Percentiles rank a stretch among this genome's conserved stretches.
Evolutionary conservation across 2,113 vertebrate genomes (phyloP).

Genomic region (Penelope pileata): DNA sequence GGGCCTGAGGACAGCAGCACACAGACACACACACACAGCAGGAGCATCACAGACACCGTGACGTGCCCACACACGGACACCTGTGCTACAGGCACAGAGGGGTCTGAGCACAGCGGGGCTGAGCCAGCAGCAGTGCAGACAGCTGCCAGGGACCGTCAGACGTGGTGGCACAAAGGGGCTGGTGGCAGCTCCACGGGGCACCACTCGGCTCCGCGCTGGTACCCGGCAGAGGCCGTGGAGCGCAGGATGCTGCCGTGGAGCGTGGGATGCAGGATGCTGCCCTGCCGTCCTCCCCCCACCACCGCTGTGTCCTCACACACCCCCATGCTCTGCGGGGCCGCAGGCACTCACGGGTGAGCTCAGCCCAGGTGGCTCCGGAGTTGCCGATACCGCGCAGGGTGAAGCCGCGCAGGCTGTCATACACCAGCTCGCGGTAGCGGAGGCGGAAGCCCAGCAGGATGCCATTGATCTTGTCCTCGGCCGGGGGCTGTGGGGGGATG

Average conservation of each 20-base stretch:
- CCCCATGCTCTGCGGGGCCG: accelerated
- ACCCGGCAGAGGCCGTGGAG: accelerated
- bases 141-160: accelerated
- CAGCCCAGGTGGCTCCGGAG: constrained; percentile 82
- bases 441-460: constrained; percentile 93
- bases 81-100: accelerated
- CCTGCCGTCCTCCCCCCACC: accelerated
- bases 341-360: constrained; percentile 87
- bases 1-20: not conserved
- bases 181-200: not conserved
- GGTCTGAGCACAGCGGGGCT: not conserved
- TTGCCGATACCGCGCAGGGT: constrained; percentile 76
- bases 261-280: not conserved
- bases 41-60: not conserved
- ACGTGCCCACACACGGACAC: not conserved
- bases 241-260: not conserved
- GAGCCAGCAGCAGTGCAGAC: not conserved
- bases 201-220: not conserved
- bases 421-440: constrained; percentile 90
- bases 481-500: constrained; percentile 78
- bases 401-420: constrained; percentile 84
- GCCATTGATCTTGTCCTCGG: constrained; percentile 94
- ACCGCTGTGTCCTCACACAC: accelerated
- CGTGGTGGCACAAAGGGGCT: accelerated
- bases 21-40: not conserved